Evolutionary conservation across 2,113 vertebrate species (phyloP), one percentile per base, ranked within the genome.

Genomic region (Oreocharis arfaki): DNA sequence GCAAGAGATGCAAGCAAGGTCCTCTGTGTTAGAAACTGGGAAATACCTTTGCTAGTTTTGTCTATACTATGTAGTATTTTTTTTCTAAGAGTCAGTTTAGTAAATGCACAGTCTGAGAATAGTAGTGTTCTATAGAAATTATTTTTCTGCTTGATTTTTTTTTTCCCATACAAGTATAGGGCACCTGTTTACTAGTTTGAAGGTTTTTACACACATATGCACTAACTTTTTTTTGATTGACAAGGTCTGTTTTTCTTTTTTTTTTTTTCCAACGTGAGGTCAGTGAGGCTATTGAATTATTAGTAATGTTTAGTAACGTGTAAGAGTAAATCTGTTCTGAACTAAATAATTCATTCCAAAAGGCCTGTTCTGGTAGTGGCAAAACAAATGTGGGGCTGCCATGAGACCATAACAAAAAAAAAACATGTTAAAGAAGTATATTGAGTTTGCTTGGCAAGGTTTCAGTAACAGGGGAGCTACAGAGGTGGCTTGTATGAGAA

Each of bases 221-320:
- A 76, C 83, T 61, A 89, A 28, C 9, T 18, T 60, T 47, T 53
- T n/a, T 79, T 41, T 44, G 2, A 52, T 64, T 60, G 41, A 22
- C 7, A 82, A 23, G 2, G 3, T 50, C 47, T 78, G 8, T 2
- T 30, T 42, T 33, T 33, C 4, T 6, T 19, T 16, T 4, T 9
- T 5, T 10, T n/a, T n/a, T 22, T 33, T 3, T 4, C 44, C 22
- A 33, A 1, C 1, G 0, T 39, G 22, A 79, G 33, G 16, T 30
- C 37, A 79, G 2, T 56, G 50, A 82, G 5, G 8, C 16, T 67
- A 47, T 32, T 57, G 24, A 73, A 42, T 35, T 67, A 42, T 57
- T 49, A 50, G 13, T 14, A 30, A 49, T 13, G 35, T 75, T 49
- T 47, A 57, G 20, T 49, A 41, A 75, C 16, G 9, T 80, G 12